phyloP scores from a whole-genome alignment of 1,140 invertebrate species.

The Cotesia chilonis region DNA sequence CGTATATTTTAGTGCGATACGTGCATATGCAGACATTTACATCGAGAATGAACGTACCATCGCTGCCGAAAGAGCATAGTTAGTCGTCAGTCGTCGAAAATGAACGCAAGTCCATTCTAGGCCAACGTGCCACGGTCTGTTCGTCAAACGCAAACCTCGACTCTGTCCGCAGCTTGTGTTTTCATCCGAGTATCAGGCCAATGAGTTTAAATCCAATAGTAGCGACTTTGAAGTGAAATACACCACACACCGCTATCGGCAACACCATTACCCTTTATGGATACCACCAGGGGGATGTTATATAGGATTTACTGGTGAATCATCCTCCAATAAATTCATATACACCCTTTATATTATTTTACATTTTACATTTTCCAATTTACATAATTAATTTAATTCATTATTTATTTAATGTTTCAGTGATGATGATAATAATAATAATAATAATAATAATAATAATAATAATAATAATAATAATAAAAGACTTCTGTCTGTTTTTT shows the following conservation, averaged over 20 bases:
- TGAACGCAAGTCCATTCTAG: conserved; percentile 18
- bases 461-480: no score
- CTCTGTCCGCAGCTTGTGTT: conserved; percentile 29
- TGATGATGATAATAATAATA: no score
- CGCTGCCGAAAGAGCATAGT: neutral
- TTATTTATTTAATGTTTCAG: no score
- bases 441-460: no score
- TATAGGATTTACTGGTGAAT: no score
- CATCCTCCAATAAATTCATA: no score
- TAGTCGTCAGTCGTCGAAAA: conserved; percentile 6
- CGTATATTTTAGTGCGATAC: conserved; percentile 5
- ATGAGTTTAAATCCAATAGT: conserved; percentile 29
- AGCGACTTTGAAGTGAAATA: conserved; percentile 29
- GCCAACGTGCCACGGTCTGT: conserved; percentile 20
- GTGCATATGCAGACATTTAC: conserved; percentile 1
- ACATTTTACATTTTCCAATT: no score
- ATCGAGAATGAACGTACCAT: no score
- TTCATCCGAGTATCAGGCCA: conserved; percentile 7
- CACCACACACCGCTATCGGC: conserved; percentile 3
- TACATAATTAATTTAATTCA: no score
- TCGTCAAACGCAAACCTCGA: conserved; percentile 27
- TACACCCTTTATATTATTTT: no score
- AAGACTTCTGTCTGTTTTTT: no score
- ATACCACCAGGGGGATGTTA: no score
- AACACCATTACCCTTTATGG: neutral